Base-by-base conservation (phyloP, 2,888 invertebrate species). In the Pogonocherus hispidulus region DNA sequence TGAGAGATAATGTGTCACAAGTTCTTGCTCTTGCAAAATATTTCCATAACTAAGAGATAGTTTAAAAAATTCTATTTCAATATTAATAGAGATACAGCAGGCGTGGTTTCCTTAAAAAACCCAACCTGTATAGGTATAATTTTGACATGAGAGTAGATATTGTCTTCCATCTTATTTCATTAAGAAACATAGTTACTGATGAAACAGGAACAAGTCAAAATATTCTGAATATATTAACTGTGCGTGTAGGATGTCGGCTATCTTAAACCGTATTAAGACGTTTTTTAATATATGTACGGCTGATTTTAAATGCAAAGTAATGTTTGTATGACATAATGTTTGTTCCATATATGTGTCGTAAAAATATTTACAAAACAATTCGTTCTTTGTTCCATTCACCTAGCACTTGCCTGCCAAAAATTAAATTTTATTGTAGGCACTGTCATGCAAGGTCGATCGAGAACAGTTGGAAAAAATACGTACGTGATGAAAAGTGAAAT, bases 331-430 rank as follows among this genome's bases (percentile, higher is more conserved):
- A 52, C 32, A 52, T 52, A 52, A 52, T 11, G 9, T 32, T 6
- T 27, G 14, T 52, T 52, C 52, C 52, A 18, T 41, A 41, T n/a
- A 41, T 14, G 41, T 41, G 14, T 3, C 16, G 41, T 16, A 41
- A 41, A 41, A 41, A 41, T 41, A n/a, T 41, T 41, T 41, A 41
- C 41, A 41, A 41, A 41, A 41, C 41, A 41, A 41, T 41, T 41
- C 41, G 41, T 41, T 41, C 41, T 41, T 14, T 41, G 41, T 41
- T n/a, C 14, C 41, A 41, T 16, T 41, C 41, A 41, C 41, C 41
- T 41, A 41, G 41, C 27, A 14, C 3, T 11, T 16, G 16, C 16
- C 11, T 41, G 11, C 41, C n/a, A 41, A 41, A 41, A 14, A 41
- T 41, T 5, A 41, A 14, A 41, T 41, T 14, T 8, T 5, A 5